Evolutionary conservation across 2,888 invertebrate genomes (phyloP), one percentile per base, ranked within the genome.

Genomic region (Andrena chrysosceles): DNA sequence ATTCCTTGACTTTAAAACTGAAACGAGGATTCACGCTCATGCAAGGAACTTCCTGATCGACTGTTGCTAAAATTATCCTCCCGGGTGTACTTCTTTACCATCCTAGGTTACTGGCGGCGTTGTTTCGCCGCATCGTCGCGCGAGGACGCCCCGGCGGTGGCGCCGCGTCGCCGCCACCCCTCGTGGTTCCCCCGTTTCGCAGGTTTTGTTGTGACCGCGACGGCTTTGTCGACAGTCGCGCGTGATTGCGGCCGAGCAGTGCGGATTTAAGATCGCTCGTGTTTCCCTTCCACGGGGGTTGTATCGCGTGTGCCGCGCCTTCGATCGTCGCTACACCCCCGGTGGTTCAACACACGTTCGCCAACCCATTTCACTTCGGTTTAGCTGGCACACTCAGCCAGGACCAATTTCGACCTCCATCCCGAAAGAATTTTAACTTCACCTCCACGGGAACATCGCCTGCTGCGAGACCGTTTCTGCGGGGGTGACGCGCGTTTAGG

Each of bases 161-260:
- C 82, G 83, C 49, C 72, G 81, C 63, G 71, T 23, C 75, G 75
- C 67, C 48, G 67, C 72, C 84, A 73, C 84, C 84, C 84, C 84
- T 84, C 84, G 84, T 79, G 78, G 78, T 73, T 54, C 52, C 62
- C 66, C 83, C 59, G 35, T 59, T 52, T 26, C 54, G 63, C 31
- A 72, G 75, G 84, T 54, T 83, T 84, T 84, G 84, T 84, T 84
- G 84, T 84, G 78, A 84, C 79, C 84, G 72, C 84, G 84, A 79
- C 84, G 72, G 84, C 75, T 75, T 84, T 84, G 84, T 79, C 84
- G 84, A 84, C 84, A 84, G 84, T 83, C 75, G 84, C 84, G 84
- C 84, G 84, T 79, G 83, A 79, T 79, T 84, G 84, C 79, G 74
- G 75, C 60, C 79, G 83, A 71, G 70, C 71, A 71, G 70, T 73